A percentile compares a stretch with the other conserved stretches of the same genome.
These are phyloP conservation scores for Drosophila trapezifrons DNA, from an alignment of 1,140 invertebrate genomes.

Conservation along the genomic window DNA sequence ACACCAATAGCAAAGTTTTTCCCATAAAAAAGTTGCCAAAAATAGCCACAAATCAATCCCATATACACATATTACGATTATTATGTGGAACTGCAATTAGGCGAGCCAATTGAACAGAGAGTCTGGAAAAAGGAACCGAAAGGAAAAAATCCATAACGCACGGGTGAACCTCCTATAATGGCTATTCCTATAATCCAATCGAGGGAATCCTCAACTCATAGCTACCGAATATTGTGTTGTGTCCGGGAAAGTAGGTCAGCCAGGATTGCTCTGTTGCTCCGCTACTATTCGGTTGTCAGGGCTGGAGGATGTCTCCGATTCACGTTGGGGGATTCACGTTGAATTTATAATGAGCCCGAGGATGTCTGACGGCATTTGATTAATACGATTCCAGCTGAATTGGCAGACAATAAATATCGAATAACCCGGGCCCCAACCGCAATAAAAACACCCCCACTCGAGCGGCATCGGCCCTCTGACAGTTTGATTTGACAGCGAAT, in stretches of 20 bases:
- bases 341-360: slow-evolving; percentile 58
- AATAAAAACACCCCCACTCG: slow-evolving; percentile 26
- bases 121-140: not conserved
- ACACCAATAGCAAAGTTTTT: slow-evolving; percentile 45
- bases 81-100: slow-evolving; percentile 49
- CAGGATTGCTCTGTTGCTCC: slow-evolving; percentile 38
- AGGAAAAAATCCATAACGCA: slow-evolving; percentile 1
- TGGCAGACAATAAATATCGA: slow-evolving; percentile 57
- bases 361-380: slow-evolving; percentile 50
- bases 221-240: slow-evolving; percentile 11
- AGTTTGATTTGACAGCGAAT: slow-evolving; percentile 55
- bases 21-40: slow-evolving; percentile 45
- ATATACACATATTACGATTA: slow-evolving; percentile 31
- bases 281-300: slow-evolving; percentile 59
- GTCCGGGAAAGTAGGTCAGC: slow-evolving; percentile 69
- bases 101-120: slow-evolving; percentile 22
- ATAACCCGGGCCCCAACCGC: slow-evolving; percentile 27
- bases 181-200: not conserved
- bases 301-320: slow-evolving; percentile 10
- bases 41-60: slow-evolving; percentile 51
- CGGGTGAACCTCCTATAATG: slow-evolving; percentile 26
- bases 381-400: slow-evolving; percentile 51
- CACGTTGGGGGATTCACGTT: slow-evolving; percentile 37
- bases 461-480: slow-evolving; percentile 14
- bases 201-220: slow-evolving; percentile 16